Conservation (phyloP, 2,888 invertebrate species). For the Eupithecia insigniata region DNA sequence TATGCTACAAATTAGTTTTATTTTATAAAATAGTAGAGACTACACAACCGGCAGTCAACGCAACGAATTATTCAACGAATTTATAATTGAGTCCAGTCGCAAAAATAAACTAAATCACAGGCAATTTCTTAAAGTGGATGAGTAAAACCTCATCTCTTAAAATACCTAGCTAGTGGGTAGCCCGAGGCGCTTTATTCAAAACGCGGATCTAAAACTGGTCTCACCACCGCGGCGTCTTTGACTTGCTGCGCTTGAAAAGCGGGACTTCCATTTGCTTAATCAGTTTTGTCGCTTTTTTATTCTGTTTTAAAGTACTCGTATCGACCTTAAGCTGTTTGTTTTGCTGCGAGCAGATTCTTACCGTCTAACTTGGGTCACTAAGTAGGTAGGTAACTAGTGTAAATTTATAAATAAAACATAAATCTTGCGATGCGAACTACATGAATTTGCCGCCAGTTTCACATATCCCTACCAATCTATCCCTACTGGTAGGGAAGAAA, state of each 20-base stretch:
- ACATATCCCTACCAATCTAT: no score
- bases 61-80: slow-evolving; percentile 9
- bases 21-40: not conserved
- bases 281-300: slow-evolving; percentile 52
- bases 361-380: not conserved
- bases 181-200: slow-evolving; percentile 65
- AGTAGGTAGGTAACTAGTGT: not conserved
- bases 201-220: slow-evolving; percentile 66
- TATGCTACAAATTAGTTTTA: not conserved
- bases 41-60: not conserved
- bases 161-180: slow-evolving; percentile 47
- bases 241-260: slow-evolving; percentile 56
- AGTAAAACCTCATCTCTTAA: slow-evolving; percentile 31
- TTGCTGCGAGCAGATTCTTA: slow-evolving; percentile 16
- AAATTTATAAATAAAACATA: not conserved
- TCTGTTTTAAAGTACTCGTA: slow-evolving; percentile 34
- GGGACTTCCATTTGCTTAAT: slow-evolving; percentile 62
- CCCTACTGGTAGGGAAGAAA: no score
- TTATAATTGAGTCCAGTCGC: slow-evolving; percentile 17
- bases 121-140: slow-evolving; percentile 30
- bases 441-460: no score
- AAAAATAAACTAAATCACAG: slow-evolving; percentile 27
- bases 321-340: slow-evolving; percentile 29
- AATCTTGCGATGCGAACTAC: not conserved
- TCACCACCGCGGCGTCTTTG: slow-evolving; percentile 66